Evolutionary conservation across 1,140 invertebrate species (phyloP).

Genomic region (Diploscapter pachys): DNA sequence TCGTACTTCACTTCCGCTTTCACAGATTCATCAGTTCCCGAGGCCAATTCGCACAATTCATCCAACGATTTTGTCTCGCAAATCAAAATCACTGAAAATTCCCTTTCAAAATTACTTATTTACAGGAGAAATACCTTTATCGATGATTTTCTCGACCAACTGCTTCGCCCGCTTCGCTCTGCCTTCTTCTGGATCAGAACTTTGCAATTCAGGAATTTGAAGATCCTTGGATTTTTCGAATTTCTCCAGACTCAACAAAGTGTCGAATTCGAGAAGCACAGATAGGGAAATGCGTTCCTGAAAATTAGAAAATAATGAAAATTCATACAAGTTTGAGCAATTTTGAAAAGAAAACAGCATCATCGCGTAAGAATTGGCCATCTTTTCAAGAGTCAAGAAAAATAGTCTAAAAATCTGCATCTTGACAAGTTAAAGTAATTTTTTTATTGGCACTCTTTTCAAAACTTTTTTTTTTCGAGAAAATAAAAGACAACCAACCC

Average conservation of each 20-base stretch:
- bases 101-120: background rate
- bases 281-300: background rate
- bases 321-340: background rate
- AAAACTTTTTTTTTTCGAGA: background rate
- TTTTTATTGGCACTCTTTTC: background rate
- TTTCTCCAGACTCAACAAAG: background rate
- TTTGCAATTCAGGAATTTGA: too few species aligned
- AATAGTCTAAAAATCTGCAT: constrained; percentile 4
- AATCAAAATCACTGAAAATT: constrained; percentile 4
- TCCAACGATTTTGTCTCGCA: constrained; percentile 6
- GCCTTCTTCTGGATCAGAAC: background rate
- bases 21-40: constrained; percentile 8
- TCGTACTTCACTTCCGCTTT: constrained; percentile 24
- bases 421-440: background rate
- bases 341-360: background rate
- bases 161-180: constrained; percentile 6
- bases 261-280: too few species aligned
- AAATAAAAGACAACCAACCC: constrained; percentile 34
- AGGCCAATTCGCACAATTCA: constrained; percentile 12
- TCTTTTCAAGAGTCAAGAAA: background rate
- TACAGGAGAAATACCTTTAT: background rate
- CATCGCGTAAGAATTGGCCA: too few species aligned
- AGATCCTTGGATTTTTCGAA: background rate
- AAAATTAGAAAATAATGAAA: background rate
- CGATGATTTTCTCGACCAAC: constrained; percentile 4